Evolutionary conservation across 2,888 invertebrate genomes (phyloP).

Genomic region (Polyommatus icarus): DNA sequence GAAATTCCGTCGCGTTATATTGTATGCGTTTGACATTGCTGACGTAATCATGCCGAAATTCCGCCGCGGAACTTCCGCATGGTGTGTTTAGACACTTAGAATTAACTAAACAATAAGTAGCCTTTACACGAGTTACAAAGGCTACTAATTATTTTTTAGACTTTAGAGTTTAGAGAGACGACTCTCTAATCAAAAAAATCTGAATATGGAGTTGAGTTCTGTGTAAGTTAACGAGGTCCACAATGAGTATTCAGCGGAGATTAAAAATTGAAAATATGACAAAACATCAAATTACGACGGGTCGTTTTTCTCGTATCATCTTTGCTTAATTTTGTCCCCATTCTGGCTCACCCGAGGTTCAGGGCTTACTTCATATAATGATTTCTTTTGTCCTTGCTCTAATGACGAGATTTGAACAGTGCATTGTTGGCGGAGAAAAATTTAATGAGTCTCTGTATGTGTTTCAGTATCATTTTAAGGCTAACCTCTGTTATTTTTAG

Average conservation of each 20-base stretch:
- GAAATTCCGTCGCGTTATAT: too few relatives aligned
- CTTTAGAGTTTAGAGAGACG: too few relatives aligned
- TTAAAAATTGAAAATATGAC: slow-evolving; percentile 6
- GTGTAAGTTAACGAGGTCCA: neutral
- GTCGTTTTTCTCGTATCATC: slow-evolving; percentile 44
- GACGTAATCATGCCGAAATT: too few relatives aligned
- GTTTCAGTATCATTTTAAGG: slow-evolving; percentile 31
- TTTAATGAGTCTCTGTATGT: slow-evolving; percentile 32
- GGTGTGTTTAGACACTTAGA: too few relatives aligned
- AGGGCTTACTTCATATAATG: slow-evolving; percentile 60
- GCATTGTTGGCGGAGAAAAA: slow-evolving; percentile 35
- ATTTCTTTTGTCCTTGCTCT: slow-evolving; percentile 46
- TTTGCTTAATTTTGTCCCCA: slow-evolving; percentile 57
- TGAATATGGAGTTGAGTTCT: too few relatives aligned
- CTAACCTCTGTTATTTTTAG: slow-evolving; percentile 18
- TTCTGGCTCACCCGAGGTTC: slow-evolving; percentile 51
- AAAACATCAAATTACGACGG: slow-evolving; percentile 20
- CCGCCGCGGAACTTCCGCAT: too few relatives aligned
- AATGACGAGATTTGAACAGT: slow-evolving; percentile 42
- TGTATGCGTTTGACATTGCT: too few relatives aligned
- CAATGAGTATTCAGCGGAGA: neutral
- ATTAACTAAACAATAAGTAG: too few relatives aligned
- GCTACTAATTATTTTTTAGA: too few relatives aligned
- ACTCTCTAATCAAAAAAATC: too few relatives aligned
- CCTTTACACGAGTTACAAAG: too few relatives aligned